Evolutionary conservation across 2,797 vertebrate species (phyloP).

Genomic region (Atherinosoma microstoma): DNA sequence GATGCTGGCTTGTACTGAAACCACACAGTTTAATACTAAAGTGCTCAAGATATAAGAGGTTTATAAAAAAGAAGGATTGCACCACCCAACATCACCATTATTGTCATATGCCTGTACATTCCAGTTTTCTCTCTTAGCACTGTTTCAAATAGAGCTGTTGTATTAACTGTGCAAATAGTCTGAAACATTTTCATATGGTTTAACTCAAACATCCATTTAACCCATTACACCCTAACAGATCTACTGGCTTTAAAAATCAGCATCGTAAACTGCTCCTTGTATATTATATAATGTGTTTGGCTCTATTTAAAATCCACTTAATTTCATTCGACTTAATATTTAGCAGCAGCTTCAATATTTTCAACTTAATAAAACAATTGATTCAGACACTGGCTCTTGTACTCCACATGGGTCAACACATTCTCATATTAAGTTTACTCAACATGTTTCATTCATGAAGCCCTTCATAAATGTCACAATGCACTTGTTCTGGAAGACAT

Average conservation of each 20-base stretch:
- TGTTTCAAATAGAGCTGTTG: neutral
- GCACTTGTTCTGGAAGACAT: slow-evolving; percentile 23
- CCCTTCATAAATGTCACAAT: slow-evolving; percentile 32
- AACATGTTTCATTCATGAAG: slow-evolving; percentile 31
- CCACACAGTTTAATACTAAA: neutral
- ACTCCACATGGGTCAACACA: neutral
- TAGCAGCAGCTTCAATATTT: no score
- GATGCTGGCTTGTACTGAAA: neutral
- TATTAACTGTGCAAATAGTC: neutral
- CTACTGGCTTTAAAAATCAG: neutral
- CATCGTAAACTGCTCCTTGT: neutral
- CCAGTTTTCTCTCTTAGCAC: neutral
- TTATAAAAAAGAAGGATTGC: neutral
- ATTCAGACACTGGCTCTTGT: no score
- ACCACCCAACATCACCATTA: neutral
- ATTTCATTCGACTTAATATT: neutral
- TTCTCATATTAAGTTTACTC: slow-evolving; percentile 7
- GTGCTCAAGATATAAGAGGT: neutral
- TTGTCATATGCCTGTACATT: neutral
- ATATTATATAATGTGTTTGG: neutral
- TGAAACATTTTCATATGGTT: neutral
- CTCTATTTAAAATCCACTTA: neutral
- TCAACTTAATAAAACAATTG: no score
- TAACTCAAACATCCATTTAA: neutral
- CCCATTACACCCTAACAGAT: neutral